Percentiles rank a stretch among this genome's conserved stretches.
Conservation (phyloP, 2,797 vertebrate species). For the Scleropages formosus region DNA sequence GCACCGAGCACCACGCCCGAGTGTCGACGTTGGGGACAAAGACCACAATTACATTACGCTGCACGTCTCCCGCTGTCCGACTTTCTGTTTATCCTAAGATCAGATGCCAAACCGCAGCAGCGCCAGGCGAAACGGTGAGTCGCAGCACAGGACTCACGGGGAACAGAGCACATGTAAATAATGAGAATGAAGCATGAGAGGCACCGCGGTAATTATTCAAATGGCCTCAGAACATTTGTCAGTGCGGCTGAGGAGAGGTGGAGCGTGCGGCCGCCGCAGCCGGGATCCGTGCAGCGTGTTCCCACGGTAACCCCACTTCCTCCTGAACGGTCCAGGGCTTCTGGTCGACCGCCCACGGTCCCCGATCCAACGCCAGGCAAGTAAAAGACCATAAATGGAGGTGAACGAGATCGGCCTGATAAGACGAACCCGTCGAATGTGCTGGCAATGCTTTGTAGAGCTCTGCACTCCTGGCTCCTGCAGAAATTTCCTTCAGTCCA, state of each 20-base stretch:
- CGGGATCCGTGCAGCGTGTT: neutral
- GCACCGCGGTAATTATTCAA: no score
- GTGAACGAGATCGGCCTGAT: neutral
- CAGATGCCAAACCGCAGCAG: neutral
- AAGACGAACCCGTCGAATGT: neutral
- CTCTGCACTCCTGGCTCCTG: neutral
- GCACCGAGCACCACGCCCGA: neutral
- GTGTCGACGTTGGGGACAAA: neutral
- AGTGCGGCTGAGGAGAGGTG: neutral
- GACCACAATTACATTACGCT: neutral
- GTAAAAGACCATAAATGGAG: constrained; percentile 4
- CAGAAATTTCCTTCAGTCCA: neutral
- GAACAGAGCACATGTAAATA: neutral
- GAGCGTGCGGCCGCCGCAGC: neutral
- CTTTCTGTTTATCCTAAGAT: neutral
- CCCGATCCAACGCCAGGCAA: neutral
- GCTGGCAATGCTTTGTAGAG: no score
- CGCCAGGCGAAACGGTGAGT: neutral
- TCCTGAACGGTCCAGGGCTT: no score
- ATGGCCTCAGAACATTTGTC: no score
- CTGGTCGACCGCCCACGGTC: neutral
- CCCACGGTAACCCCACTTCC: neutral
- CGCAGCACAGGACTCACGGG: neutral
- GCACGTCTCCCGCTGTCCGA: neutral
- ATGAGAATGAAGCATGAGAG: neutral